Evolutionary conservation across 2,113 vertebrate species (phyloP), one percentile per base, ranked within the genome.

Genomic region (Australoheros scitulus): DNA sequence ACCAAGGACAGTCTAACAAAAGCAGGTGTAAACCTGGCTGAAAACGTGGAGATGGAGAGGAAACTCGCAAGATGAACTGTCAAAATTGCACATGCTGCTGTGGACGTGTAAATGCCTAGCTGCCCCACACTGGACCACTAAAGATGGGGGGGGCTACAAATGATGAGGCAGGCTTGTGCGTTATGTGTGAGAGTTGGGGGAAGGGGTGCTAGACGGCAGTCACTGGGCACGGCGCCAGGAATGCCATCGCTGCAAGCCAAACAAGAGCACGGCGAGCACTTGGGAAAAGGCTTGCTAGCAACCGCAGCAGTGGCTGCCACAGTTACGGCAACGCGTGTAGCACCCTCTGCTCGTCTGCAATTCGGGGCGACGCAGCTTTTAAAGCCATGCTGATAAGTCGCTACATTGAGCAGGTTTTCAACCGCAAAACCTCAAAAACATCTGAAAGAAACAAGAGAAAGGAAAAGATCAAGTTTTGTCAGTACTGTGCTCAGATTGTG

Each of bases 181-280:
- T 18, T 29, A 59, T 60, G 79, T 77, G 87, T 26, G 83, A 77
- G 88, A 38, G 84, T 76, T 52, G 94, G 94, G 94, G 88, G 88
- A 85, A 76, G 82, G 94, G 94, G 84, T 92, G 95, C 93, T 94
- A 96, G 92, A 84, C 91, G 90, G 87, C 88, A 94, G 95, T 96
- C 93, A 95, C 96, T 95, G 96, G 97, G 97, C 97, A 95, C 47
- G 63, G 92, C 95, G 97, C 97, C 97, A 97, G 93, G 96, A 96
- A 92, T 97, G 92, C 94, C 97, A 94, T 94, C 85, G 95, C 96
- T 95, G 93, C 84, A 90, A 95, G 95, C 93, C 95, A 96, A 96
- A 94, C 94, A 92, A 94, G 93, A 94, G 92, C 86, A 80, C 90
- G 80, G 84, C 75, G 24, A 96, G 95, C 95, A 93, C 89, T 87